Base-by-base conservation (phyloP, 1,140 invertebrate genomes). In the Apis mellifera region DNA sequence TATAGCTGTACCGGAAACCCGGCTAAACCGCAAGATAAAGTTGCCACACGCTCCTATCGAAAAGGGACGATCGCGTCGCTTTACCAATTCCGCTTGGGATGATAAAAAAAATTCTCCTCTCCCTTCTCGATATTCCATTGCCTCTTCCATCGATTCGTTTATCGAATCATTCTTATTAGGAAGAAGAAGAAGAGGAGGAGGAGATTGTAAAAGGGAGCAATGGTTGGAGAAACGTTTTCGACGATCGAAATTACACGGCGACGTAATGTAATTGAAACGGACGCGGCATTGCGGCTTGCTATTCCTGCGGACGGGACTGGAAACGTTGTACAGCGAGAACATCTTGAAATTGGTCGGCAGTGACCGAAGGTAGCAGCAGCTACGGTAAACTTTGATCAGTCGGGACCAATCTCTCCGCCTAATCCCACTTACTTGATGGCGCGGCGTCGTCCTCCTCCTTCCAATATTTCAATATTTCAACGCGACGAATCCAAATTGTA, bases 391-490 rank as follows among this genome's bases (percentile, higher is more conserved):
- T 90, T 87, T 85, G 86, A 90, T 90, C 83, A 87, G 83, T 65
- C 82, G 75, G 55, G 78, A 86, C 75, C 84, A 80, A 90, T 90
- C 86, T 90, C 57, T 57, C 19, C 68, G 69, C 69, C 70, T 68
- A 90, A 90, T 90, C 88, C 84, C 75, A 69, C 80, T 83, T 85
- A 89, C 82, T 89, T 87, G 87, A 88, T 85, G 82, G 62, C 42
- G 70, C 50, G n/a, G n/a, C 23, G 12, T 26, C 23, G 12, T 26
- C 23, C 26, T 19, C 42, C 42, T 57, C 19, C 1, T 8, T 57
- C 55, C 8, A 26, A 26, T 26, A 23, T 74, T 48, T 50, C 78
- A 57, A 54, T 77, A 70, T 78, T 42, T 73, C 78, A 60, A 73
- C 81, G 84, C 73, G 84, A 84, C 73, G 84, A 84, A 48, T 52